Evolutionary conservation across 2,797 vertebrate species (phyloP).

Genomic region (Onychomys arenicola): DNA sequence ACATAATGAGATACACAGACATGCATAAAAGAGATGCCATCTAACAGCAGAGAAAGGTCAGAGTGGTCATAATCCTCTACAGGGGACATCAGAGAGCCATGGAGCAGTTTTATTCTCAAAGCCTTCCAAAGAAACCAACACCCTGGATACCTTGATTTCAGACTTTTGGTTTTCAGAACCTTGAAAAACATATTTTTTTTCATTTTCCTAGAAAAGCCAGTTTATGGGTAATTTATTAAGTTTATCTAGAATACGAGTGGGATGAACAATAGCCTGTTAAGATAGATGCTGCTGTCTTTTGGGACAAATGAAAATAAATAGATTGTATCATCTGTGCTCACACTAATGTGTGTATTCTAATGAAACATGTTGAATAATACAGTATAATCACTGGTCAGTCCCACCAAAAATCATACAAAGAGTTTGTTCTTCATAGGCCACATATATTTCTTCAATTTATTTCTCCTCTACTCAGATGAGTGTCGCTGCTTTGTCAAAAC

Average conservation of each 20-base stretch:
- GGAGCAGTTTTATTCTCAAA: neutral
- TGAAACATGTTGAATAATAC: neutral
- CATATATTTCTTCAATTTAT: neutral
- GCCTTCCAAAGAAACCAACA: neutral
- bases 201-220: neutral
- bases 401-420: neutral
- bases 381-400: neutral
- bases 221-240: neutral
- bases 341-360: neutral
- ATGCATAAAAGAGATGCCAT: neutral
- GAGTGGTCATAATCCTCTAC: neutral
- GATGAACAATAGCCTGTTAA: neutral
- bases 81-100: neutral
- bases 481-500: neutral
- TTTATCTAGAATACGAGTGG: neutral
- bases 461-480: neutral
- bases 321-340: neutral
- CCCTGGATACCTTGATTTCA: neutral
- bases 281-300: neutral
- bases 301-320: neutral
- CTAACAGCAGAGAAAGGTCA: neutral
- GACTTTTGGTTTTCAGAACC: neutral
- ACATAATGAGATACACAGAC: neutral
- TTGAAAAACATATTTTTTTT: neutral
- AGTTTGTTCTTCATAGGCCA: neutral